Evolutionary conservation across 92 coral and sea anemone species (phyloP), one percentile per base, ranked within the genome.

Genomic region (Porites divaricata): DNA sequence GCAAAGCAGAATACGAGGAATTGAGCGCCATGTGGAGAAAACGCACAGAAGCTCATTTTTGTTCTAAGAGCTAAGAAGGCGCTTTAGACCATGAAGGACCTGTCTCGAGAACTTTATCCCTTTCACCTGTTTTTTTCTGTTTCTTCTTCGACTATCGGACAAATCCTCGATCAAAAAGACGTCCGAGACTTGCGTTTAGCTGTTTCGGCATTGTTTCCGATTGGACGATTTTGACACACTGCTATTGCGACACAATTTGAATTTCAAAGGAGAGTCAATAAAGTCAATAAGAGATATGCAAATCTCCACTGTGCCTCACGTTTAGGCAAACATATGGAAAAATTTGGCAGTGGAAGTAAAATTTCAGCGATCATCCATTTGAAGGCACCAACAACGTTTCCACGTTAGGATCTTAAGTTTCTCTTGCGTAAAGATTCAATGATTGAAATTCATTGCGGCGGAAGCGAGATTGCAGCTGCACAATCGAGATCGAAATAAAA

Each of bases 221-320:
- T 90, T 90, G 93, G 93, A 25, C 25, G 21, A 50, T 17, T 77
- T 19, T 89, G 90, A 85, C 92, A 82, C 63, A 70, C 64, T 21
- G 66, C 77, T 48, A 75, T 85, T 69, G 64, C 75, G 2, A 63
- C 45, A 81, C 45, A 85, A 90, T 90, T 90, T 90, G 87, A 90
- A 90, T 90, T 90, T 81, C 93, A 86, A 86, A 56, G 86, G 50
- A 63, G 74, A 89, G 93, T 81, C 83, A 90, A 90, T 53, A 81
- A 68, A 89, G 93, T 81, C 83, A 90, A 90, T 68, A 81, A 68
- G 23, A 71, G 66, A 76, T 83, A 90, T 90, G 93, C 93, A 80
- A 90, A 90, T 90, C 63, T 81, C 75, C 72, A 41, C 24, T 49
- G 35, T 45, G 68, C 59, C 68, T 82, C 86, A 61, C 61, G 72